These are phyloP conservation scores for Amyelois transitella DNA, from an alignment of 1,140 invertebrate species.

Conservation along the genomic window DNA sequence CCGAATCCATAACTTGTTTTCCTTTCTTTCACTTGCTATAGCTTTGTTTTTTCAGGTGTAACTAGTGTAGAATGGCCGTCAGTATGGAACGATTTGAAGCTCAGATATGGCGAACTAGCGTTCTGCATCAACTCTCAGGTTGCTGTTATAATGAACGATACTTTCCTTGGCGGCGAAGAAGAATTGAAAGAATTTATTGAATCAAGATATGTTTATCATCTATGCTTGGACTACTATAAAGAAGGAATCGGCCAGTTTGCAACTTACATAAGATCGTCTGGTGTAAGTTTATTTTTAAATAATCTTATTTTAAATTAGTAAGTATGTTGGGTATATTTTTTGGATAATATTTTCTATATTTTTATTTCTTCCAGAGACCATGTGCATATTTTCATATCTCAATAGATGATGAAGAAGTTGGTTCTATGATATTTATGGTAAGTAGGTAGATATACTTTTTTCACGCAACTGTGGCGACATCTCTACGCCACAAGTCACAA, in stretches of 20 bases:
- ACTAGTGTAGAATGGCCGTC: slow-evolving; percentile 50
- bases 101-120: slow-evolving; percentile 35
- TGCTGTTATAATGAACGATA: slow-evolving; percentile 57
- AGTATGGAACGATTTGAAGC: slow-evolving; percentile 46
- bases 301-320: slow-evolving; percentile 1
- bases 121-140: slow-evolving; percentile 49
- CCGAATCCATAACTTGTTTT: not conserved
- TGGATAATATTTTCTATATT: not conserved
- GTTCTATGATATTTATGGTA: slow-evolving; percentile 72
- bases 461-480: too few species aligned
- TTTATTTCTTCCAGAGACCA: slow-evolving; percentile 61
- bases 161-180: slow-evolving; percentile 62
- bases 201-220: slow-evolving; percentile 50
- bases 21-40: not conserved
- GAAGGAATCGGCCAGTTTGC: slow-evolving; percentile 51
- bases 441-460: too few species aligned
- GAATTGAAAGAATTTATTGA: slow-evolving; percentile 57
- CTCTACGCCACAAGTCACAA: too few species aligned
- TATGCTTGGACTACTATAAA: slow-evolving; percentile 54
- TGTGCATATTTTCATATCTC: slow-evolving; percentile 67
- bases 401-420: slow-evolving; percentile 53
- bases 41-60: slow-evolving; percentile 27
- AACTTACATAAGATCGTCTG: slow-evolving; percentile 36
- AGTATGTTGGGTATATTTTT: not conserved
- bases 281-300: slow-evolving; percentile 28